Evolutionary conservation across 2,888 invertebrate species (phyloP), one percentile per base, ranked within the genome.

Genomic region (Apotomis capreana): DNA sequence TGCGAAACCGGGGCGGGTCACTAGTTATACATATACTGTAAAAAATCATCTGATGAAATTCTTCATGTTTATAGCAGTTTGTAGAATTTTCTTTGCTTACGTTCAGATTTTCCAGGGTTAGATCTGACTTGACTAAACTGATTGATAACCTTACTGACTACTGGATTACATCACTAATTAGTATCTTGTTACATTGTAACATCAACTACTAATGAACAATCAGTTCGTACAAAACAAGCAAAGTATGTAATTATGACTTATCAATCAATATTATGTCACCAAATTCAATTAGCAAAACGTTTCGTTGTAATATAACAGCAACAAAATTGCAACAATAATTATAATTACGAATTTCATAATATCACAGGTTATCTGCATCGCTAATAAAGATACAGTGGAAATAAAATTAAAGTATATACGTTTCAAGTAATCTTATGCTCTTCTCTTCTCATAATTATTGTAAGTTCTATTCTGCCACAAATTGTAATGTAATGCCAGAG

Each of bases 101-200:
- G 26, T 1, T 26, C 26, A 26, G 26, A 26, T 26, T 26, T 26
- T 26, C 26, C 1, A 1, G 26, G 26, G 26, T 26, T 26, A 26
- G 26, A 2, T 26, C 26, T 26, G 40, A 6, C 40, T 54, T 8
- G 13, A 52, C 37, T 13, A 37, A 63, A 40, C 64, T 64, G 54
- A 55, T 26, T 44, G 64, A 64, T 64, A 64, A 64, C 54, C 44
- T 64, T 55, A n/a, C 26, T 26, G 26, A 2, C 26, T 26, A 26
- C 26, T 26, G 26, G 26, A 46, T 44, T 26, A 55, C 44, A 64
- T 55, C 44, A 54, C n/a, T 8, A 37, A 40, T 40, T 40, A 40
- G 40, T 40, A 40, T 6, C 6, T 40, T 40, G 49, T 3, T 49
- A 54, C 63, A 15, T 15, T 52, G 40, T 55, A 6, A 54, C 54